A percentile compares a stretch with the other conserved stretches of the same genome.
Evolutionary conservation across 2,797 vertebrate species (phyloP).

Genomic region (Poeciliopsis presidionis): DNA sequence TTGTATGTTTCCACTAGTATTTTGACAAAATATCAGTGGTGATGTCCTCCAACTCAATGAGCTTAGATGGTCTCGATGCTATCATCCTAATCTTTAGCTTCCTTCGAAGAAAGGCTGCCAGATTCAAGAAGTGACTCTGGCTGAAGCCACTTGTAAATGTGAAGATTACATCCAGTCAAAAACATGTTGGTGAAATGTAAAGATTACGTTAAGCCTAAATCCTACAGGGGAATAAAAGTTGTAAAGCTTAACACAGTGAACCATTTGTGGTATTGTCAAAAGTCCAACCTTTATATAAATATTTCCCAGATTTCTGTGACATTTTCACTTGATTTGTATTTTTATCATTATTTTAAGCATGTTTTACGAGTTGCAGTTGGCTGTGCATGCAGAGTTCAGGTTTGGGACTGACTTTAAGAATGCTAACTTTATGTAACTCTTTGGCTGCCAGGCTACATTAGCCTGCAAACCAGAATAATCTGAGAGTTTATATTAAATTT

Average conservation of each 20-base stretch:
- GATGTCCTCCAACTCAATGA: neutral
- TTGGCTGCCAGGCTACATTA: neutral
- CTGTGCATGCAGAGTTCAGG: neutral
- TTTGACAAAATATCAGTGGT: neutral
- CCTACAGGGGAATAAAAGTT: neutral
- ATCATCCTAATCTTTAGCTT: neutral
- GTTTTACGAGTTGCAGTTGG: neutral
- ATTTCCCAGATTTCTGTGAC: neutral
- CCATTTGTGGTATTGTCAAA: neutral
- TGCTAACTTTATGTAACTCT: neutral
- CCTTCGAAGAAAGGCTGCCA: neutral
- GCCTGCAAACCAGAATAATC: neutral
- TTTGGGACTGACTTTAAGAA: neutral
- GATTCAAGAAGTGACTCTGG: neutral
- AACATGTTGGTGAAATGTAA: neutral
- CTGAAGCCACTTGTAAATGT: neutral
- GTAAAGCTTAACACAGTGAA: neutral
- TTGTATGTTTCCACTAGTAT: neutral
- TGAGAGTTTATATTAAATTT: neutral
- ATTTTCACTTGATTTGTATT: neutral
- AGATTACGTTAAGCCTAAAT: neutral
- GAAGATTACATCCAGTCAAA: neutral
- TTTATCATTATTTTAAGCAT: neutral
- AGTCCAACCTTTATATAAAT: neutral
- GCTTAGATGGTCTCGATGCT: neutral